Percentiles rank a stretch among this genome's conserved stretches.
Conservation (phyloP, 2,113 vertebrate species). For the Manacus vitellinus region DNA sequence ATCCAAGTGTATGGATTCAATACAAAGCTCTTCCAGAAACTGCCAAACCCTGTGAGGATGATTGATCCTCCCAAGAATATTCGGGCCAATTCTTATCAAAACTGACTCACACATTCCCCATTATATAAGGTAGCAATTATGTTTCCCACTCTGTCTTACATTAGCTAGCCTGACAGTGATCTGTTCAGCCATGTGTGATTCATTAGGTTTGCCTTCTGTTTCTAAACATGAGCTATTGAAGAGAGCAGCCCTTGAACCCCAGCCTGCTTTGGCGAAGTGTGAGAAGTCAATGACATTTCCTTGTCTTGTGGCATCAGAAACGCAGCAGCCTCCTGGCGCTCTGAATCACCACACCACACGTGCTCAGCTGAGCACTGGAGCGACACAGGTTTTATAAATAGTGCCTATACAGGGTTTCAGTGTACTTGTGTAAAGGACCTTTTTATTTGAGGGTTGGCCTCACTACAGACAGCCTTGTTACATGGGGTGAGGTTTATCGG, state of each 20-base stretch:
- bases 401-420: not conserved
- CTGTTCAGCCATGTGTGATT: not conserved
- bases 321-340: not conserved
- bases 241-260: not conserved
- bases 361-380: not conserved
- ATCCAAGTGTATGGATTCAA: not conserved
- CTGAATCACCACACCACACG: not conserved
- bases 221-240: not conserved
- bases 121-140: not conserved
- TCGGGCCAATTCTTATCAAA: not conserved
- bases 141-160: not conserved
- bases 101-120: not conserved
- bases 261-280: not conserved
- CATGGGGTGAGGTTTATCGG: conserved; percentile 3
- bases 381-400: not conserved
- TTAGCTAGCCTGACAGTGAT: not conserved
- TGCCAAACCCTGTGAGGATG: not conserved
- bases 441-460: not conserved
- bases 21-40: not conserved
- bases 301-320: not conserved
- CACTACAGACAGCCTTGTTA: not conserved
- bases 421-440: not conserved
- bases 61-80: not conserved
- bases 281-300: not conserved
- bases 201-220: not conserved